Evolutionary conservation across 2,113 vertebrate species (phyloP), one percentile per base, ranked within the genome.

Genomic region (Pelecanoides urinatrix): DNA sequence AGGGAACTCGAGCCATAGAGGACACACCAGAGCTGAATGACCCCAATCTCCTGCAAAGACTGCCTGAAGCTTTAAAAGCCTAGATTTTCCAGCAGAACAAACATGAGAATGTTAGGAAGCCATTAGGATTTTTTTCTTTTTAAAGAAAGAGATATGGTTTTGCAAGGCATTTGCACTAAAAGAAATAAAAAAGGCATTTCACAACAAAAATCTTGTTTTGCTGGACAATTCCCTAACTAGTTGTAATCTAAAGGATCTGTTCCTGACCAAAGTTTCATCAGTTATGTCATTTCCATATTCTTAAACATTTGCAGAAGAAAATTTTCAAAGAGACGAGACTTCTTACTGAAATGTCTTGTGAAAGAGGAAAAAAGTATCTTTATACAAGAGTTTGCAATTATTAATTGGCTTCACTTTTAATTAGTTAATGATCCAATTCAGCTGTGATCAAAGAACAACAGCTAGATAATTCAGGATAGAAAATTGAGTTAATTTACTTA

Each of bases 401-500:
- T 93, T 96, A 96, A 97, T 95, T 94, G 85, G 44, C 66, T 96
- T 97, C 88, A 92, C n/a, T 97, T 97, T 94, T 92, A 92, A 93
- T 96, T 97, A 96, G 79, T 95, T 98, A 98, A 97, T 96, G 94
- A 97, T 95, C 78, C 90, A 94, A 88, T 97, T 97, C 93, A 95
- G 44, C 81, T 97, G 88, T 97, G 96, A 97, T 97, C 96, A 97
- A 97, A 97, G 95, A 94, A 96, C 90, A 96, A 90, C 77, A 92
- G 68, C 80, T 91, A 97, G 94, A 97, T 97, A 97, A 97, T 94
- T 95, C 90, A 92, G 84, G 74, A 92, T 65, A 71, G 94, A 95
- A 96, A 97, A 96, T 82, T 2, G 72, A 97, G 88, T 94, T 96
- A 94, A 97, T 97, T 97, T 96, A 94, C 88, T 95, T 90, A 79